Conservation (phyloP, 2,113 vertebrate species). For the Struthio camelus region DNA sequence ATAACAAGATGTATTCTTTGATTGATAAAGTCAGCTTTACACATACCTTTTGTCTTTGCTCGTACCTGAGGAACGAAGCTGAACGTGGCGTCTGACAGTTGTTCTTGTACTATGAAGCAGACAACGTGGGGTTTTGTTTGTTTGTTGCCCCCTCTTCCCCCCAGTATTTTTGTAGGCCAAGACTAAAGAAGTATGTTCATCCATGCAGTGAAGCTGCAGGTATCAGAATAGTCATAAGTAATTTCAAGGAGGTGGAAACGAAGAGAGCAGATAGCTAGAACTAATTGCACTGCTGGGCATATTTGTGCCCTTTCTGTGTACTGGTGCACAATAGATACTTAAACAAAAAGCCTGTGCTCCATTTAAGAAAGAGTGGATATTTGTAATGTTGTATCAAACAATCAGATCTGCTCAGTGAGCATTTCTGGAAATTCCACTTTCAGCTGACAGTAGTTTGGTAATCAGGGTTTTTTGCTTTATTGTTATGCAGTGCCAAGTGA, state of each 20-base stretch:
- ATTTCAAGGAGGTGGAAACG: background rate
- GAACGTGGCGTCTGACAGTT: background rate
- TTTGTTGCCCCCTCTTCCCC: too few species aligned
- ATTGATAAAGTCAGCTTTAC: background rate
- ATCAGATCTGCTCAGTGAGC: conserved; percentile 47
- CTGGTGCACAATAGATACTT: background rate
- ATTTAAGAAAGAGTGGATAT: background rate
- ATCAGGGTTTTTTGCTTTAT: conserved; percentile 55
- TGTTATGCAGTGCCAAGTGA: conserved; percentile 38
- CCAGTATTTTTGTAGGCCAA: background rate
- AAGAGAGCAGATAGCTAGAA: background rate
- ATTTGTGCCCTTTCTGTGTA: background rate
- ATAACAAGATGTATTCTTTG: background rate
- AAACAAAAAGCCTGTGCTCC: background rate
- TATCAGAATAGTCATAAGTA: background rate
- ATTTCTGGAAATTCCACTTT: conserved; percentile 48
- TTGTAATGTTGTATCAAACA: background rate
- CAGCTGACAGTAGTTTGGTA: conserved; percentile 39
- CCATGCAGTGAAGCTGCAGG: background rate
- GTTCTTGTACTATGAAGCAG: background rate
- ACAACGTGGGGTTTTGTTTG: too few species aligned
- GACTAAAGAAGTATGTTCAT: background rate
- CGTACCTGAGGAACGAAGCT: background rate
- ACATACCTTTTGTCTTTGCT: background rate
- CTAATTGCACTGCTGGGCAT: background rate